phyloP scores from a whole-genome alignment of 2,797 vertebrate species.

The Ispidina lecontei region DNA sequence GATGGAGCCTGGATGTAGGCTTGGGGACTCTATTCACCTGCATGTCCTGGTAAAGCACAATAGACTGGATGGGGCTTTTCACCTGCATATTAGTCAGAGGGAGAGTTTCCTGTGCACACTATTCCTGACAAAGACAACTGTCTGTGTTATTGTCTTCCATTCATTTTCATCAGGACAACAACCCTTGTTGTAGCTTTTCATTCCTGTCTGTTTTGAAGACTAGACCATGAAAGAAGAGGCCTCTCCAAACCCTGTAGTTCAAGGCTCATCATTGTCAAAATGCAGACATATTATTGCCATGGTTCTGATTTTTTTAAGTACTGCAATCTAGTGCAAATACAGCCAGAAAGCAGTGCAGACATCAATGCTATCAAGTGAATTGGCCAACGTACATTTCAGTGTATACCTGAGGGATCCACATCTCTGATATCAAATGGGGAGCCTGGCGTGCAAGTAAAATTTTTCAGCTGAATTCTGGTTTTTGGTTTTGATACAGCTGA shows the following conservation, averaged over 20 bases:
- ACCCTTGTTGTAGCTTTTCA: not conserved
- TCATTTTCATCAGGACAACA: not conserved
- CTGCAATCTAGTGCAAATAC: not conserved
- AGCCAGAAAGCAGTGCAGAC: not conserved
- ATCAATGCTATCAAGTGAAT: not conserved
- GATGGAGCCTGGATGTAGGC: not conserved
- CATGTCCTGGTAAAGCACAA: not conserved
- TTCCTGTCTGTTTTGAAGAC: not conserved
- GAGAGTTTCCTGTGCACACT: not conserved
- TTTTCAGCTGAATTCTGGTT: not conserved
- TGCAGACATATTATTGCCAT: not conserved
- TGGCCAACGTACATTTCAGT: not conserved
- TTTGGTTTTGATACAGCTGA: not conserved
- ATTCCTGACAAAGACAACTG: not conserved
- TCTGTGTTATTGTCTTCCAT: not conserved
- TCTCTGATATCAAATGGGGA: not conserved
- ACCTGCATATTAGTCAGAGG: not conserved
- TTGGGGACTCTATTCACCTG: not conserved
- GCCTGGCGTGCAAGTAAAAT: not conserved
- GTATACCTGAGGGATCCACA: not conserved
- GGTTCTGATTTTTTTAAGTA: not conserved
- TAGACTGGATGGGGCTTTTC: not conserved
- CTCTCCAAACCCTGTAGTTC: not conserved
- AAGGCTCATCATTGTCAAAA: not conserved
- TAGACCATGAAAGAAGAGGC: not conserved